phyloP scores from a whole-genome alignment of 2,888 invertebrate species.

The Noctua comes region DNA sequence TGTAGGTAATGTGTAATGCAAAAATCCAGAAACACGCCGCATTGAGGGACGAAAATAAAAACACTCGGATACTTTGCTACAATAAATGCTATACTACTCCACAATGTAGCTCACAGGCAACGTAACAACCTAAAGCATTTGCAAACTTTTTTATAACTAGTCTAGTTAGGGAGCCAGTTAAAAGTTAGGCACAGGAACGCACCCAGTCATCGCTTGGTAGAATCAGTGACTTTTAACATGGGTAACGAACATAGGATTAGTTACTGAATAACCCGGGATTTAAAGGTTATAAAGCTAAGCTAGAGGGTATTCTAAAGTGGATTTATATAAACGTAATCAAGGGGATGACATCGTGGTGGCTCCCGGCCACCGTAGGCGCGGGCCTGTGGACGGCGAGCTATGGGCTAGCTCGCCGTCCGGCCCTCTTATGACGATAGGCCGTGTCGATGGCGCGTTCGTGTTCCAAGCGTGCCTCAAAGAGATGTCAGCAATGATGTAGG shows the following conservation, averaged over 20 bases:
- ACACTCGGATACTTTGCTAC: not conserved
- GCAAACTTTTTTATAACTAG: conserved; percentile 61
- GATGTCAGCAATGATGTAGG: too few species aligned
- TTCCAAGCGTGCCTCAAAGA: too few species aligned
- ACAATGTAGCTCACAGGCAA: not conserved
- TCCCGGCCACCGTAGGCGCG: too few species aligned
- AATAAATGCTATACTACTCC: not conserved
- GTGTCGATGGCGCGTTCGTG: too few species aligned
- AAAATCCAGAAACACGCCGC: not conserved
- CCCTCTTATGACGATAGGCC: too few species aligned
- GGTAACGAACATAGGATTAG: conserved; percentile 40
- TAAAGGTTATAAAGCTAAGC: conserved; percentile 11
- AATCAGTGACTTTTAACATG: conserved; percentile 30
- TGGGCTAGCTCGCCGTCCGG: too few species aligned
- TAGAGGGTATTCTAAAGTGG: not conserved
- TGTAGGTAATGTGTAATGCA: not conserved
- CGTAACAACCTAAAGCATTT: conserved; percentile 5
- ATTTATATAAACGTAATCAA: not conserved
- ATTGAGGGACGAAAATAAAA: not conserved
- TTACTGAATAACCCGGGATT: conserved; percentile 18
- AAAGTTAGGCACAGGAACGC: conserved; percentile 59
- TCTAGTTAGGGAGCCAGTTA: conserved; percentile 62
- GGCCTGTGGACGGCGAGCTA: too few species aligned
- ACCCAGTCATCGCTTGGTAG: conserved; percentile 45
- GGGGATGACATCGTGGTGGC: too few species aligned